Percentiles rank a stretch among this genome's conserved stretches.
phyloP scores from a whole-genome alignment of 2,797 vertebrate species.

The Etheostoma nigrum region DNA sequence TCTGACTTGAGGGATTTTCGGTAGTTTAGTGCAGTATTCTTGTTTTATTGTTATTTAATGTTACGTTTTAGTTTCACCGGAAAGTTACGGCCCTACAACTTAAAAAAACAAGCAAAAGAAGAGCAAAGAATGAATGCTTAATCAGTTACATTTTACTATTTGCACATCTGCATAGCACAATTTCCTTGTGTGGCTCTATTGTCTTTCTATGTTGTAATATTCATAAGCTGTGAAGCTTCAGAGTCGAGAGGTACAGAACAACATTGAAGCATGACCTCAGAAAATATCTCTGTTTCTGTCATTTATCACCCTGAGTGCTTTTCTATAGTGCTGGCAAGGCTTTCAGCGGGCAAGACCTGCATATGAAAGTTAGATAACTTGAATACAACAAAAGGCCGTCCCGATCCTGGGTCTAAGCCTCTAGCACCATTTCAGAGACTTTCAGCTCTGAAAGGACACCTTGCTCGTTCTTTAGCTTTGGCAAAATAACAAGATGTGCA shows the following conservation, averaged over 20 bases:
- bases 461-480: neutral
- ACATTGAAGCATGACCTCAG: neutral
- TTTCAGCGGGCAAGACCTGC: neutral
- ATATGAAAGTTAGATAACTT: neutral
- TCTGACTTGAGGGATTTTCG: neutral
- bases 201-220: constrained; percentile 19
- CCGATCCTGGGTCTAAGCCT: neutral
- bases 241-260: neutral
- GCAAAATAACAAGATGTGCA: no score
- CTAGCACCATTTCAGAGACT: neutral
- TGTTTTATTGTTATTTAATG: neutral
- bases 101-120: no score
- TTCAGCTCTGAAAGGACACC: neutral
- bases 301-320: neutral
- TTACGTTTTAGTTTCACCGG: neutral
- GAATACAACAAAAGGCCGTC: neutral
- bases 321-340: neutral
- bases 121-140: no score
- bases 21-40: neutral
- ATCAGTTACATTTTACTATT: no score
- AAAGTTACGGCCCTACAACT: neutral
- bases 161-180: no score
- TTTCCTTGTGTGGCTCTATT: neutral
- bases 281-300: neutral
- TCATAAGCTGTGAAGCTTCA: constrained; percentile 15